phyloP scores from a whole-genome alignment of 2,797 vertebrate genomes.

The Emydoidea blandingii region DNA sequence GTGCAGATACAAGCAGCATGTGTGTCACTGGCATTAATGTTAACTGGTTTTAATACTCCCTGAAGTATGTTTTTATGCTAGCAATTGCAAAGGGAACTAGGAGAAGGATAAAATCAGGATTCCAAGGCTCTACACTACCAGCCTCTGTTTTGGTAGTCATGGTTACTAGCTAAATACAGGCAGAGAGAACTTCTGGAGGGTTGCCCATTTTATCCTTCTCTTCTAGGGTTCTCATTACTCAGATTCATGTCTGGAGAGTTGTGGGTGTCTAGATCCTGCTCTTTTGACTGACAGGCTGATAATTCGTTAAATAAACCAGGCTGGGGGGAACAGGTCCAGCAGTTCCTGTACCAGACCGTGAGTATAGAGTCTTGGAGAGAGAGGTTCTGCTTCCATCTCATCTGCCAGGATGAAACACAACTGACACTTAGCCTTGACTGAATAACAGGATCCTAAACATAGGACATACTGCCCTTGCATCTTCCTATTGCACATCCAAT shows the following conservation, averaged over 20 bases:
- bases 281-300: neutral
- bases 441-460: neutral
- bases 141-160: neutral
- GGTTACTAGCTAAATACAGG: neutral
- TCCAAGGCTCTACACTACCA: neutral
- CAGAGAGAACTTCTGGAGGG: neutral
- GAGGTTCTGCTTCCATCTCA: neutral
- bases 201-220: neutral
- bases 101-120: slow-evolving; percentile 5
- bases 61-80: neutral
- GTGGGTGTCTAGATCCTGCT: neutral
- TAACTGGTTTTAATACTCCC: neutral
- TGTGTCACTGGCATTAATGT: neutral
- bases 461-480: neutral
- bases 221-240: slow-evolving; percentile 13
- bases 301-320: neutral
- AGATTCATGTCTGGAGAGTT: slow-evolving; percentile 11
- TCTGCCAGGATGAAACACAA: neutral
- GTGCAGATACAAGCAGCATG: neutral
- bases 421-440: neutral
- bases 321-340: neutral
- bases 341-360: neutral
- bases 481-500: neutral
- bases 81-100: neutral
- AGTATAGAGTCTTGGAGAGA: neutral